Evolutionary conservation across 2,888 invertebrate genomes (phyloP), one percentile per base, ranked within the genome.

Genomic region (Anagyrus pseudococci): DNA sequence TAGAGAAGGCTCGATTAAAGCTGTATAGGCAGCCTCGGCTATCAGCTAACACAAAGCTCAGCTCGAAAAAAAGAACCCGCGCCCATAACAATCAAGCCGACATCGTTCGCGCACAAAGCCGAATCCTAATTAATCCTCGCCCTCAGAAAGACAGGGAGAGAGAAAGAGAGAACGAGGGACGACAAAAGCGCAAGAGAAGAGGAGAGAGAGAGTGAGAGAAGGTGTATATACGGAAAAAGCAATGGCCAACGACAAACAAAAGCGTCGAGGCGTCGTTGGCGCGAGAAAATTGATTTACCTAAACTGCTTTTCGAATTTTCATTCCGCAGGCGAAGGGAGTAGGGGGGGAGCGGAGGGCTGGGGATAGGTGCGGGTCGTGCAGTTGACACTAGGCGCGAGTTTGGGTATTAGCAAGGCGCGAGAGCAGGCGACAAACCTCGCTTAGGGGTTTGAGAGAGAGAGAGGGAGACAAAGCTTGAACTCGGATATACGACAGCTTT

Each of bases 271-370:
- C 44, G 37, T 17, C 10, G 29, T 10, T 17, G 10, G 17, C 26
- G 49, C 17, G 60, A 46, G 61, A 50, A 61, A 67, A 74, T 73
- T 72, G 73, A 73, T 74, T 72, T 71, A 71, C 70, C 70, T 70
- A 72, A 71, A 72, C 71, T 66, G 71, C 73, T 74, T 74, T 73
- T 66, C 72, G 70, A 76, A 76, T 73, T 77, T 77, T 76, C 76
- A 72, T 73, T 71, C 69, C 57, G 47, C 47, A 54, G 64, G 44
- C 60, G 52, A 22, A 8, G 33, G 33, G 4, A 46, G 26, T 44
- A n/a, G n/a, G n/a, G n/a, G n/a, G n/a, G n/a, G n/a, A n/a, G n/a
- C 29, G 29, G 6, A 4, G 6, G 29, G 29, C 29, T 29, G 4
- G 4, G 6, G 4, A 4, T 29, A 7, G 29, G 41, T 19, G 33